Base-by-base conservation (phyloP, 2,113 vertebrate species). In the Todiramphus chloris region DNA sequence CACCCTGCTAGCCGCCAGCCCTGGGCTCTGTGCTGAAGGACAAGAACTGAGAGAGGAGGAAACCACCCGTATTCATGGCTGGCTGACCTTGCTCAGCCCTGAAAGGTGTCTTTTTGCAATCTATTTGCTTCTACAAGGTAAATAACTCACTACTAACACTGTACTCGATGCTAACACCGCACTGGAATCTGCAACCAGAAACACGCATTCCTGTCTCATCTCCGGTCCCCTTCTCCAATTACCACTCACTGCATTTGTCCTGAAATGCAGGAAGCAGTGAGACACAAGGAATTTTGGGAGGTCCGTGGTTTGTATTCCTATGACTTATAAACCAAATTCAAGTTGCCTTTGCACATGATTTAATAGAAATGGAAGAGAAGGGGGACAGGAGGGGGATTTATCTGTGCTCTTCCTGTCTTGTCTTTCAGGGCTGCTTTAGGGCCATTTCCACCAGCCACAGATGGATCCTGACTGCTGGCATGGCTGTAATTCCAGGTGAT, bases 161-260 rank as follows among this genome's bases (percentile, higher is more conserved):
- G 10, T 6, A 5, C 62, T 85, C 67, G n/a, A 6, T 1, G 27
- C 53, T 7, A 59, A 51, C 2, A 2, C 63, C 19, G 14, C 63
- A 16, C 12, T 25, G 28, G 80, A 53, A 44, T 16, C 41, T 63
- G 25, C 44, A 74, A 4, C 55, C 51, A n/a, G 39, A 44, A 46
- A 27, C 2, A 13, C 23, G 1, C 20, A 3, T 7, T 69, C 53
- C 68, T 25, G 23, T 11, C 66, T 33, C 73, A 39, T 8, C 44
- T 30, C 31, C 3, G 0, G 33, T 2, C 9, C 62, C 69, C 13
- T 33, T 43, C 44, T 25, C 48, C 74, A 17, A 0, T 16, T 6
- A 30, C 23, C 68, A 51, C 37, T 13, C 74, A n/a, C 24, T 62
- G 84, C 66, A 25, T 3, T 1, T 73, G 28, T 37, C 31, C 51